Base-by-base conservation (phyloP, 2,888 invertebrate species). In the Cynaeus angustus region DNA sequence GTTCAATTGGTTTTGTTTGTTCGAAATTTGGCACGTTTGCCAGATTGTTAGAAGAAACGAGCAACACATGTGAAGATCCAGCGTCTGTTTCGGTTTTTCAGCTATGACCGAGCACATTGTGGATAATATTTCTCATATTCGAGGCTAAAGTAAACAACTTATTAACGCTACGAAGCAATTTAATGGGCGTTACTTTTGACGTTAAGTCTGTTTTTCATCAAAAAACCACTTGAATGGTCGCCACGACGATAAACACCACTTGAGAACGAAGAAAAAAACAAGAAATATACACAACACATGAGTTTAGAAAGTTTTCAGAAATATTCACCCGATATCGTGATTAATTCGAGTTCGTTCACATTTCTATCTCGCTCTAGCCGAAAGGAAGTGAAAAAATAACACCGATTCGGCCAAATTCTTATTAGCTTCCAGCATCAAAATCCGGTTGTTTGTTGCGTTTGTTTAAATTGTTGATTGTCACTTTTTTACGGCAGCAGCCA, bases 141-240 rank as follows among this genome's bases (percentile, higher is more conserved):
- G 64, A 62, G 68, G 13, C 61, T 38, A 68, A 68, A 68, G 68
- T 68, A 68, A 68, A 68, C 68, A 68, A 68, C 68, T 68, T 68
- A 68, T 68, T 68, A 68, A 68, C 68, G 64, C 68, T 50, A 30
- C 45, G 52, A 52, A 59, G 69, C 53, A 69, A 66, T 70, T 66
- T 70, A 66, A 70, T 70, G 70, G 70, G 70, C 66, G 70, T 67
- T 70, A 26, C 69, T 58, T 14, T 45, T 66, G 61, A 66, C 55
- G 61, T 64, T 56, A 68, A 68, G 70, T 68, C 71, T 71, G 71
- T 71, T 68, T 71, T 71, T 61, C 71, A 66, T 71, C 71, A 66
- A 68, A 71, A 71, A 71, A 61, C 61, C 65, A 68, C 68, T 68
- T 66, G 65, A 68, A 56, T 7, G 10, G 53, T 55, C 48, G 14